A percentile compares a stretch with the other conserved stretches of the same genome.
Conservation (phyloP, 2,888 invertebrate species). For the Amblyjoppa proteus region DNA sequence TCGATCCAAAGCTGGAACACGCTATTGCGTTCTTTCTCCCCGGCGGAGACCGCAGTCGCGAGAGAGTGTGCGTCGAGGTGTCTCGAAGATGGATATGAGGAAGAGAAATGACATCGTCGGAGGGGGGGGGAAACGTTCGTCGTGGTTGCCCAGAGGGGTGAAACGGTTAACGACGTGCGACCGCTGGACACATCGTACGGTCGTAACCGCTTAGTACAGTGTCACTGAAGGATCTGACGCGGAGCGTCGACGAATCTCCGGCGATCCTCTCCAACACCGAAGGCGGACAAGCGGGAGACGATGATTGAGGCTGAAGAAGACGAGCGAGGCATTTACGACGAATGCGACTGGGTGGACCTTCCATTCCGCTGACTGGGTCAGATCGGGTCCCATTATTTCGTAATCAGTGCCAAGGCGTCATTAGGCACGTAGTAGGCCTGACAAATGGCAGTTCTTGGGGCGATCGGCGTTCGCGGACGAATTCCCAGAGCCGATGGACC, state of each 20-base stretch:
- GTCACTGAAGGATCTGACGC: background rate
- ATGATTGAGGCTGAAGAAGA: slow-evolving; percentile 8
- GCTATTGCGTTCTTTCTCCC: background rate
- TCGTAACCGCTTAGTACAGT: slow-evolving; percentile 6
- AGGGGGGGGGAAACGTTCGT: slow-evolving; percentile 13
- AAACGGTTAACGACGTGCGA: slow-evolving; percentile 38
- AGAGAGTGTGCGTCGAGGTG: slow-evolving; percentile 14
- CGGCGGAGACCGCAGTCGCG: background rate
- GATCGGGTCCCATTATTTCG: slow-evolving; percentile 78
- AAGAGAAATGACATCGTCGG: slow-evolving; percentile 43
- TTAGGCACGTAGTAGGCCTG: slow-evolving; percentile 77
- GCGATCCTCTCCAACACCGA: background rate
- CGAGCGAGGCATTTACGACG: background rate
- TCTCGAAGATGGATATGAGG: slow-evolving; percentile 41
- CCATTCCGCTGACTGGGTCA: slow-evolving; percentile 49
- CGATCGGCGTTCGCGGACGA: background rate
- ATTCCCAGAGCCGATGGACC: background rate
- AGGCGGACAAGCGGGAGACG: background rate
- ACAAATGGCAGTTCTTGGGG: slow-evolving; percentile 75
- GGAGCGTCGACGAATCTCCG: background rate
- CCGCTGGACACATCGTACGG: slow-evolving; percentile 27
- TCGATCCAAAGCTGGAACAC: background rate
- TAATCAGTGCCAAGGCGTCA: slow-evolving; percentile 79
- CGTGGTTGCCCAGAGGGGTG: slow-evolving; percentile 19
- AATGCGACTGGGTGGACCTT: slow-evolving; percentile 14